Evolutionary conservation across 1,140 invertebrate genomes (phyloP).

Genomic region (Chironomus tepperi): DNA sequence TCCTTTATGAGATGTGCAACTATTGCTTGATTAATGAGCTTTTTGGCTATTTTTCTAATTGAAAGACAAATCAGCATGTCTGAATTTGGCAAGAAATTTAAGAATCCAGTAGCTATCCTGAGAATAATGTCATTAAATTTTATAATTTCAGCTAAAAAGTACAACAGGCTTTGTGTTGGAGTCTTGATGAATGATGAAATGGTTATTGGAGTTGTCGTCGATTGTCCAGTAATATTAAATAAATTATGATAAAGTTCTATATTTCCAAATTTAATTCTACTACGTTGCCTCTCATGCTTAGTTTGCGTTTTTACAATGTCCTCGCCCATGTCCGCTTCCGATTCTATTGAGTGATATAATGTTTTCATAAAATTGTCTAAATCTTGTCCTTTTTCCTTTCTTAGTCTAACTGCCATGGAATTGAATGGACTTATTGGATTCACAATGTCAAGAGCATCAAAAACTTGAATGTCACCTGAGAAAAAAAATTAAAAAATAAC

Average conservation of each 20-base stretch:
- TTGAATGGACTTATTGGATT: not conserved
- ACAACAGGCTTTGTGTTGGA: not conserved
- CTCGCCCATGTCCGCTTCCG: slow-evolving; percentile 25
- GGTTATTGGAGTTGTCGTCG: not conserved
- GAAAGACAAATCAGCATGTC: not conserved
- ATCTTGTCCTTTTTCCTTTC: slow-evolving; percentile 27
- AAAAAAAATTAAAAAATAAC: no score
- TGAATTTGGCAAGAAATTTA: not conserved
- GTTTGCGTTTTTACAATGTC: slow-evolving; percentile 22
- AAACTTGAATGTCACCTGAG: not conserved
- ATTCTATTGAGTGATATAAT: slow-evolving; percentile 26
- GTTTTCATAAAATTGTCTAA: slow-evolving; percentile 25
- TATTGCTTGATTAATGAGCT: slow-evolving; percentile 21
- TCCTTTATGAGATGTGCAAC: slow-evolving; percentile 1
- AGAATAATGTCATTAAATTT: not conserved
- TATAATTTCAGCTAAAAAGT: not conserved
- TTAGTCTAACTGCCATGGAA: slow-evolving; percentile 24
- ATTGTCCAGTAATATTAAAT: not conserved
- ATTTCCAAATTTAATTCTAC: not conserved
- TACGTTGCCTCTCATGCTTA: not conserved
- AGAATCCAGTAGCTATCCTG: not conserved
- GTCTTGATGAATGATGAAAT: not conserved
- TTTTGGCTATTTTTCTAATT: not conserved
- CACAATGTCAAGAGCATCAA: not conserved
- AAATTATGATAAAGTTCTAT: not conserved